phyloP scores from a whole-genome alignment of 2,113 vertebrate species.

The Pandion haliaetus region DNA sequence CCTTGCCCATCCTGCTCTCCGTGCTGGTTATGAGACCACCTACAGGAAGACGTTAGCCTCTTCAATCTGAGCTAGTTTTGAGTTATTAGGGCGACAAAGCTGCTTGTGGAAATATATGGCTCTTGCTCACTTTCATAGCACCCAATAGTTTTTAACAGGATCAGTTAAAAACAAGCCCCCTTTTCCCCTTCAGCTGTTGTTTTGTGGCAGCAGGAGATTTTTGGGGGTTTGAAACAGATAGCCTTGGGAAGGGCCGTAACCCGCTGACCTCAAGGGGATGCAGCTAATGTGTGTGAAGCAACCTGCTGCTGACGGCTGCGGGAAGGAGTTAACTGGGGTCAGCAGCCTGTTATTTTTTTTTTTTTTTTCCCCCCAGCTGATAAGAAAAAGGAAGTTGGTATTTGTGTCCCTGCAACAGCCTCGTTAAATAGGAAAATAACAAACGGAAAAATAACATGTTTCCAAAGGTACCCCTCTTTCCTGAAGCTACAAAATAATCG shows the following conservation, averaged over 20 bases:
- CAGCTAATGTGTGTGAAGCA: not conserved
- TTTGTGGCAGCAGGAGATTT: not conserved
- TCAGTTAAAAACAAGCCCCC: not conserved
- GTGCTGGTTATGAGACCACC: not conserved
- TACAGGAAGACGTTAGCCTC: not conserved
- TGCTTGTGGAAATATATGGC: not conserved
- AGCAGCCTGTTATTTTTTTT: not conserved
- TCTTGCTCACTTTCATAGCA: not conserved
- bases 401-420: not conserved
- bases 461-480: not conserved
- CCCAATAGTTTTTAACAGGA: not conserved
- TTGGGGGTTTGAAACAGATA: not conserved
- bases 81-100: not conserved
- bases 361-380: not conserved
- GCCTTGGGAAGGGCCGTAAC: not conserved
- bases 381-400: slow-evolving; percentile 31
- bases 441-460: not conserved
- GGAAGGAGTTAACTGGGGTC: not conserved
- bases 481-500: not conserved
- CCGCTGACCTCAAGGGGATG: not conserved
- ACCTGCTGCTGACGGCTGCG: not conserved
- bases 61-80: not conserved
- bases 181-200: not conserved
- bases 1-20: not conserved
- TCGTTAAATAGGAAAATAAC: not conserved